Evolutionary conservation across 2,888 invertebrate genomes (phyloP), one percentile per base, ranked within the genome.

Genomic region (Eumerus sabulonum): DNA sequence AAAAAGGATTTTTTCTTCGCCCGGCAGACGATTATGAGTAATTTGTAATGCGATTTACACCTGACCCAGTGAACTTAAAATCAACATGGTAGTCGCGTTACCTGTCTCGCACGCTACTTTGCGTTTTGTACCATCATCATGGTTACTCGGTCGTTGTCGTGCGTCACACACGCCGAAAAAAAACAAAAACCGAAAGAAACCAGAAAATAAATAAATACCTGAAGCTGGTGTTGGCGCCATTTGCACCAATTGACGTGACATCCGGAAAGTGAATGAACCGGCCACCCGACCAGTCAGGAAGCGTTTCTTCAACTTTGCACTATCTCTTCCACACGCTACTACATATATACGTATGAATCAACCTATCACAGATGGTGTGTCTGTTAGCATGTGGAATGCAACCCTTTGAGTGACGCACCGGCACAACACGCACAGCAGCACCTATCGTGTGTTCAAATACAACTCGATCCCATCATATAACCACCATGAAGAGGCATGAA

Each of bases 21-120:
- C 1, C 9, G 3, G 5, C 3, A 40, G 3, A 40, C 3, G 40
- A n/a, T 42, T 35, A 71, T 54, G 51, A 48, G 36, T 44, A 54
- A 57, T 40, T 59, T 44, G 45, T 16, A 63, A 48, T 54, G 47
- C 68, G 63, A 72, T 72, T 68, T 79, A 79, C 73, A 74, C 79
- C 79, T 79, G 79, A 79, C 79, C 79, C 74, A 79, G 68, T 79
- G 68, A 79, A 74, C 79, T 79, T 13, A 63, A 68, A 74, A 73
- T 74, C 73, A 63, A 67, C 67, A 72, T 54, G 60, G 40, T 53
- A 13, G 72, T 70, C 68, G 74, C 64, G 35, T 56, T 51, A 5
- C 17, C 51, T 54, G 45, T 36, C 54, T 48, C 50, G 68, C 79
- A 79, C 79, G 79, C 79, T 74, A 79, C 68, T 74, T 74, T 74